phyloP scores from a whole-genome alignment of 1,140 invertebrate species.

The Neelides sp. region DNA sequence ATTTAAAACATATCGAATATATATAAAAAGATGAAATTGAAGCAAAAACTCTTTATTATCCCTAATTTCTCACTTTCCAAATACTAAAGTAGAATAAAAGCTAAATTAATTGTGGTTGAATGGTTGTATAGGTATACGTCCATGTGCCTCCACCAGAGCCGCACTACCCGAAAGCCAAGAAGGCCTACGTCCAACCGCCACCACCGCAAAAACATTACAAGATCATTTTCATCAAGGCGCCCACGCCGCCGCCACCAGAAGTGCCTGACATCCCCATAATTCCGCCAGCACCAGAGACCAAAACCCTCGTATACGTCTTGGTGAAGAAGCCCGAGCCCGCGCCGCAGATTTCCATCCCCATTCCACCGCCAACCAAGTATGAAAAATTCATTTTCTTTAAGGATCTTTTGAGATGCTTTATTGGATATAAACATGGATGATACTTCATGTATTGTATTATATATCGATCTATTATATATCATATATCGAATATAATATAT shows the following conservation, averaged over 20 bases:
- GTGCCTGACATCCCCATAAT: slow-evolving; percentile 58
- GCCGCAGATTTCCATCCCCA: slow-evolving; percentile 61
- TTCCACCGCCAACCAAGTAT: slow-evolving; percentile 59
- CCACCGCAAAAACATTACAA: slow-evolving; percentile 78
- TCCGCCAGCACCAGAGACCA: slow-evolving; percentile 67
- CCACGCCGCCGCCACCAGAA: slow-evolving; percentile 62
- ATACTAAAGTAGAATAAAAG: no score
- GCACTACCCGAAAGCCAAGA: slow-evolving; percentile 52
- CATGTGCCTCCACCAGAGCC: slow-evolving; percentile 73
- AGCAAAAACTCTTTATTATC: no score
- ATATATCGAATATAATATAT: no score
- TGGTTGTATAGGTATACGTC: slow-evolving; percentile 51
- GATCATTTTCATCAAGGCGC: slow-evolving; percentile 78
- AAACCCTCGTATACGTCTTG: slow-evolving; percentile 66
- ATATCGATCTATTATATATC: no score
- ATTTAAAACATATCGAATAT: no score
- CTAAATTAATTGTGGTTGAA: no score
- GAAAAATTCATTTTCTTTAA: slow-evolving; percentile 46
- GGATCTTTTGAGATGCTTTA: not conserved
- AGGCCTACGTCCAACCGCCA: slow-evolving; percentile 36
- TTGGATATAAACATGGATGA: no score
- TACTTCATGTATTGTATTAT: no score
- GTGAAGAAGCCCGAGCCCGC: slow-evolving; percentile 75
- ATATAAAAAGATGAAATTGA: no score
- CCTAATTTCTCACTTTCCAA: no score